These are phyloP conservation scores for Rhopalosiphum maidis DNA, from an alignment of 1,140 invertebrate species.

Conservation along the genomic window DNA sequence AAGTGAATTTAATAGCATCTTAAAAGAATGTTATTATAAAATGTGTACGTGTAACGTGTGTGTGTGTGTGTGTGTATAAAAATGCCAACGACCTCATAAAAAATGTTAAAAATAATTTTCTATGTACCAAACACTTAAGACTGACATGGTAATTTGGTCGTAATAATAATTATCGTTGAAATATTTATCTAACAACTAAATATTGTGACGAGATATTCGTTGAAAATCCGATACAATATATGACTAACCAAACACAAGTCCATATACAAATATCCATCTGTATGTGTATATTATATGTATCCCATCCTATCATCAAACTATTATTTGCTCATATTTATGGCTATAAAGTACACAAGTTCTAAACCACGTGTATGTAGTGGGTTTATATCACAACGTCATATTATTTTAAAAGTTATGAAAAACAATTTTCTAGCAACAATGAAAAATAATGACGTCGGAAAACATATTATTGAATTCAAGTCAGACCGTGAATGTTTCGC, in stretches of 20 bases:
- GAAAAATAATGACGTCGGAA: background rate
- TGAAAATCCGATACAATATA: background rate
- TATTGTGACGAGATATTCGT: constrained; percentile 2
- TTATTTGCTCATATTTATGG: background rate
- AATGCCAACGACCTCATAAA: constrained; percentile 31
- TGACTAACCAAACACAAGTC: background rate
- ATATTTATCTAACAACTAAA: constrained; percentile 1
- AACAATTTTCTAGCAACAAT: background rate
- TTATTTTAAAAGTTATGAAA: background rate
- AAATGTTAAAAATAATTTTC: constrained; percentile 37
- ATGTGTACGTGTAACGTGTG: background rate
- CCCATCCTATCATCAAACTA: background rate
- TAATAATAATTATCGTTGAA: constrained; percentile 17
- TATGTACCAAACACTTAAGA: constrained; percentile 18
- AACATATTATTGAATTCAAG: background rate
- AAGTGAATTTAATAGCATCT: constrained; percentile 29
- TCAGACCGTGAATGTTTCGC: background rate
- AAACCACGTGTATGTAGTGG: background rate
- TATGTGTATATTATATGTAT: background rate
- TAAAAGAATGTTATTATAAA: constrained; percentile 14
- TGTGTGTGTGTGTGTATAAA: background rate
- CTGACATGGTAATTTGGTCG: constrained; percentile 24
- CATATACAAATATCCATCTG: background rate
- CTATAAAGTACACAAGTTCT: background rate
- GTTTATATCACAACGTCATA: background rate